These are phyloP conservation scores for Gopherus flavomarginatus DNA, from an alignment of 2,113 vertebrate species.

Conservation along the genomic window DNA sequence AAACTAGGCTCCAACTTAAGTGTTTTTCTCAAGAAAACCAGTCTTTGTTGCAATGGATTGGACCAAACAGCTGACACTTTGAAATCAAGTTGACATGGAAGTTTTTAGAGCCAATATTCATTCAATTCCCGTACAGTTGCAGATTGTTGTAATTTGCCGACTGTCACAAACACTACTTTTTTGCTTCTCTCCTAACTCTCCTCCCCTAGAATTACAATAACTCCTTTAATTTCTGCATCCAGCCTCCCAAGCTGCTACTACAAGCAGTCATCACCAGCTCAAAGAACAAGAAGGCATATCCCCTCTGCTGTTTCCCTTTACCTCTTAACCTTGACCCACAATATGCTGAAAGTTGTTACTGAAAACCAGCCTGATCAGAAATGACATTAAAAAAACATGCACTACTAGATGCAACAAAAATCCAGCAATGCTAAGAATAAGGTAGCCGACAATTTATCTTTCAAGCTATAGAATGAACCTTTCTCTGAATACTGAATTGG, in stretches of 20 bases:
- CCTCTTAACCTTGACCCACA: slow-evolving; percentile 70
- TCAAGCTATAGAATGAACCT: not conserved
- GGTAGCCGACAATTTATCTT: slow-evolving; percentile 5
- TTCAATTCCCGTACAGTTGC: slow-evolving; percentile 9
- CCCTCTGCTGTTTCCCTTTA: slow-evolving; percentile 54
- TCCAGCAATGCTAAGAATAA: not conserved
- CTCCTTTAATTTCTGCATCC: slow-evolving; percentile 4
- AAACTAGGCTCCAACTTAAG: not conserved
- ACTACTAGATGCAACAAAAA: not conserved
- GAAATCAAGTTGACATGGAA: not conserved
- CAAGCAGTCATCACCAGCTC: slow-evolving; percentile 8
- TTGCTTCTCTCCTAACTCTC: not conserved
- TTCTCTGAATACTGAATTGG: not conserved
- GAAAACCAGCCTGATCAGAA: slow-evolving; percentile 58
- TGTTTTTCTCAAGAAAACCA: not conserved
- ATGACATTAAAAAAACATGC: slow-evolving; percentile 39
- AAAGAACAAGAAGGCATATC: not conserved
- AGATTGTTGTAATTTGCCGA: not conserved
- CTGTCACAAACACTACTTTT: not conserved
- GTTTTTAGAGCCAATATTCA: not conserved
- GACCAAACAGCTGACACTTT: slow-evolving; percentile 10
- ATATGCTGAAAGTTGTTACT: slow-evolving; percentile 60
- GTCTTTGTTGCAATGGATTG: not conserved
- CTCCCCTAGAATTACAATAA: not conserved
- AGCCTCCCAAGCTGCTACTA: not conserved